A percentile compares a stretch with the other conserved stretches of the same genome.
These are phyloP conservation scores for Amphipoea oculea DNA, from an alignment of 2,888 invertebrate species.

Conservation along the genomic window DNA sequence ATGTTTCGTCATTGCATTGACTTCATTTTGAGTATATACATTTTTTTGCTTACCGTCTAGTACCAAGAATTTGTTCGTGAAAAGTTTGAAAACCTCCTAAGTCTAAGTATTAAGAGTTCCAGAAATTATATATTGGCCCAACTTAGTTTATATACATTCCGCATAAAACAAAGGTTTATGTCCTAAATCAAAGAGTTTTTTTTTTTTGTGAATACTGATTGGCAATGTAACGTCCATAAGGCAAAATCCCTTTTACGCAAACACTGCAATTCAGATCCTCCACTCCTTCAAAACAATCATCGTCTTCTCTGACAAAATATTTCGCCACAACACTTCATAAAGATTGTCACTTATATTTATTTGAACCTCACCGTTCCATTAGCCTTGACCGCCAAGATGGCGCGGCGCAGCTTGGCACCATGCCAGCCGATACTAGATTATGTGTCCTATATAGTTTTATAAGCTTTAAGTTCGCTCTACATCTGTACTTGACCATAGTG, in stretches of 20 bases:
- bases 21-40: neutral
- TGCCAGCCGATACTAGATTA: conserved; percentile 60
- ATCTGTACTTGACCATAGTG: conserved; percentile 9
- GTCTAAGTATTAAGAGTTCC: neutral
- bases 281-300: neutral
- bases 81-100: neutral
- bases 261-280: neutral
- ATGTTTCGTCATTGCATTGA: neutral
- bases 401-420: conserved; percentile 51
- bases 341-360: conserved; percentile 53
- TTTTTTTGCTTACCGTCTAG: neutral
- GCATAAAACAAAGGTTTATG: neutral
- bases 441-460: conserved; percentile 37
- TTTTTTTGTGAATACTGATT: neutral
- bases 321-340: conserved; percentile 18
- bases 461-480: conserved; percentile 29
- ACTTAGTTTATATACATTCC: neutral
- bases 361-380: conserved; percentile 39
- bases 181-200: neutral
- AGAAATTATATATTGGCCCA: neutral
- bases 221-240: neutral
- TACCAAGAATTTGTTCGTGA: neutral
- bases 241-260: neutral
- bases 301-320: neutral
- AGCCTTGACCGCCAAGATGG: conserved; percentile 64